Base-by-base conservation (phyloP, 2,113 vertebrate species). In the Scortum barcoo region DNA sequence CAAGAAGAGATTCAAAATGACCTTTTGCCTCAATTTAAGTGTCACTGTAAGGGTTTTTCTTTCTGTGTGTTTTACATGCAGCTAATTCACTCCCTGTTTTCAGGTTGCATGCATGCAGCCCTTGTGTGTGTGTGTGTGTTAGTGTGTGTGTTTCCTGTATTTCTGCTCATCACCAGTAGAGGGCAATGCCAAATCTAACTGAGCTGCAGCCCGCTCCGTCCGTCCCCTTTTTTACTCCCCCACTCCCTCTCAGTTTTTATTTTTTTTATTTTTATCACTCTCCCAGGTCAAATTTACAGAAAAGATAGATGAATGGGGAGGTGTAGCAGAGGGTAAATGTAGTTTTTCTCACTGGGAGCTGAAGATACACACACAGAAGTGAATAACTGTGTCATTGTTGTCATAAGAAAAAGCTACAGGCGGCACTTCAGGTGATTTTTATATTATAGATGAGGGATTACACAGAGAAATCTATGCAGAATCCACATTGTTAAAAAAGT, bases 151-250 rank as follows among this genome's bases (percentile, higher is more conserved):
- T 33, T 6, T 78, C 66, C 42, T 81, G 82, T 57, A 16, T 1
- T 91, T 60, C 58, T 75, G 40, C 51, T 77, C 50, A 80, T 83
- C 48, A 66, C 89, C 92, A 91, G 80, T 92, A 93, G 92, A 92
- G 89, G 92, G 89, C 88, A 19, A 51, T 33, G 69, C 58, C 60
- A 90, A 81, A 36, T 76, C 40, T 38, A 26, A 74, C 38, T 57
- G 30, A 57, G 22, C 38, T 81, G 53, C 20, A 72, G 72, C 38
- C 61, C 50, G 12, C 20, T 30, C 24, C 48, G 66, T 10, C 8
- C 1, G 2, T 9, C 14, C 48, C 10, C 22, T 46, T 24, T 53
- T 44, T 60, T n/a, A n/a, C n/a, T n/a, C n/a, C n/a, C n/a, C n/a
- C n/a, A 20, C 4, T 1, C 3, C 16, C 14, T n/a, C n/a, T 42